A percentile compares a stretch with the other conserved stretches of the same genome.
Evolutionary conservation across 2,888 invertebrate species (phyloP).

Genomic region (Ophion ventricosus): DNA sequence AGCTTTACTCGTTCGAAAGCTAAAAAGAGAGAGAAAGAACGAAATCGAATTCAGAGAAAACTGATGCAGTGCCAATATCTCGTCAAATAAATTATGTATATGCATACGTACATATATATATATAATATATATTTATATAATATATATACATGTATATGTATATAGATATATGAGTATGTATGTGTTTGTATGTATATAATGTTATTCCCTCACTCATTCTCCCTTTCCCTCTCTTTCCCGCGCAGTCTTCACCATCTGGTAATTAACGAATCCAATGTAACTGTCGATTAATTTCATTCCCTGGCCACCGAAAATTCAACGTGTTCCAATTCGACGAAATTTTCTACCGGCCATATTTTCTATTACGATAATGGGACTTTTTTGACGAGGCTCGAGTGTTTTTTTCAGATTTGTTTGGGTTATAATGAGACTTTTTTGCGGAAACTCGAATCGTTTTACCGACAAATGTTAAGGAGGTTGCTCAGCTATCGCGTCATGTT

Average conservation of each 20-base stretch:
- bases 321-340: constrained; percentile 21
- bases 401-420: background rate
- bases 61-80: constrained; percentile 30
- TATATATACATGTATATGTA: background rate
- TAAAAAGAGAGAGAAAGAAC: constrained; percentile 55
- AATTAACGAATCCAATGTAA: constrained; percentile 82
- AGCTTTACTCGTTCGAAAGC: constrained; percentile 33
- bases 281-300: constrained; percentile 75
- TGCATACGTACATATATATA: background rate
- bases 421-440: background rate
- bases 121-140: too few species aligned
- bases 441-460: background rate
- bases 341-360: constrained; percentile 49
- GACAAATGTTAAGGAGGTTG: background rate
- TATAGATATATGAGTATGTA: background rate
- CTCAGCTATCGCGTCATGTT: too few species aligned
- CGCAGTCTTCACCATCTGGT: constrained; percentile 69
- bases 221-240: constrained; percentile 7
- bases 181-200: constrained; percentile 17
- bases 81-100: constrained; percentile 9
- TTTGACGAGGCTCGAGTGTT: background rate
- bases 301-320: constrained; percentile 51
- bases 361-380: background rate
- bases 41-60: constrained; percentile 15
- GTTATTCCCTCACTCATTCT: constrained; percentile 16